Percentiles rank a stretch among this genome's conserved stretches.
Conservation (phyloP, 2,113 vertebrate species). For the Pterocles gutturalis region DNA sequence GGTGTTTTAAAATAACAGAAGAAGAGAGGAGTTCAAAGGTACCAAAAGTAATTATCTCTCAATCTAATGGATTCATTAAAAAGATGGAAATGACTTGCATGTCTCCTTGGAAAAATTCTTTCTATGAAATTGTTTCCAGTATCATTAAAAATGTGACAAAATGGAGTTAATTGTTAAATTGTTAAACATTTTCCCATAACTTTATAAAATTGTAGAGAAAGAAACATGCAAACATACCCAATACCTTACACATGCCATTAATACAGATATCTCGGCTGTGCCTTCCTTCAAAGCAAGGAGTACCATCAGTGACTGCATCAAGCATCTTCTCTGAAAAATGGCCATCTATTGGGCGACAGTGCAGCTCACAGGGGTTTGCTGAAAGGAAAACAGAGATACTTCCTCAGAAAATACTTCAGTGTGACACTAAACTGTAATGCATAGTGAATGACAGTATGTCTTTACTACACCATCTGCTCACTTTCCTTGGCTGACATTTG, state of each 20-base stretch:
- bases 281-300: constrained; percentile 91
- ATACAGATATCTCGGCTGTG: constrained; percentile 92
- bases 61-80: not conserved
- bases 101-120: not conserved
- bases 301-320: constrained; percentile 93
- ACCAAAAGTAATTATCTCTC: not conserved
- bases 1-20: not conserved
- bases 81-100: not conserved
- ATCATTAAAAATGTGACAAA: not conserved
- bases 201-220: constrained; percentile 67
- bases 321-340: constrained; percentile 96
- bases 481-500: not conserved
- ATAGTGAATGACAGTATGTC: not conserved
- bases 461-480: not conserved
- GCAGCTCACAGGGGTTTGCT: constrained; percentile 94
- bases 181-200: not conserved
- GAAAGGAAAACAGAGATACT: constrained; percentile 1
- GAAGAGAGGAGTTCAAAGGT: not conserved
- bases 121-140: not conserved
- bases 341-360: constrained; percentile 87
- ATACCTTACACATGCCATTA: constrained; percentile 99
- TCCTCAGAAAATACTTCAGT: not conserved
- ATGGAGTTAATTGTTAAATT: not conserved
- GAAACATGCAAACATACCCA: constrained; percentile 91
- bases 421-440: not conserved